Percentiles rank a stretch among this genome's conserved stretches.
Conservation (phyloP, 2,113 vertebrate genomes). For the Martes martes region DNA sequence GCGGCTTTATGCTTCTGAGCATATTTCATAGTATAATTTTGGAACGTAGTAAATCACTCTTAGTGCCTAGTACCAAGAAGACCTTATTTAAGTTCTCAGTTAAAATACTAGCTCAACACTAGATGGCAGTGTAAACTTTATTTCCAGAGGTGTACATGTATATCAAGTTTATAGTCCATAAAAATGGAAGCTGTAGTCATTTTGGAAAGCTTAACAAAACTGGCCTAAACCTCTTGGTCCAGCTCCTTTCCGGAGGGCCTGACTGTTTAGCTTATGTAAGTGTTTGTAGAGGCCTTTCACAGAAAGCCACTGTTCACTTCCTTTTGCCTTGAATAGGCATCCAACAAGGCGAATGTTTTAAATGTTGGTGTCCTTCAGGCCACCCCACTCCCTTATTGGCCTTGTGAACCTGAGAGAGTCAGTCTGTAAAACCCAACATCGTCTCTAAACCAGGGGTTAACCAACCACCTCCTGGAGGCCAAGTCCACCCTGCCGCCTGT, state of each 20-base stretch:
- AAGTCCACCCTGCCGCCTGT: background rate
- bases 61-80: background rate
- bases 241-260: background rate
- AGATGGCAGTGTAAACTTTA: slow-evolving; percentile 50
- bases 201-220: background rate
- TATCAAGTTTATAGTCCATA: background rate
- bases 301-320: background rate
- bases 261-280: background rate
- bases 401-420: background rate
- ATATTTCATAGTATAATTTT: background rate
- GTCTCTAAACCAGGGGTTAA: background rate
- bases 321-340: background rate
- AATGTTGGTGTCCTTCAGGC: background rate
- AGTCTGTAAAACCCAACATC: background rate
- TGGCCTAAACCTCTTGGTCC: background rate
- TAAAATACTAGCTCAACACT: slow-evolving; percentile 18
- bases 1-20: background rate
- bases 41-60: background rate
- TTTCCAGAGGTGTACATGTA: background rate
- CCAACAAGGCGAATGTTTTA: no score
- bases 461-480: background rate
- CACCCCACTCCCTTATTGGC: background rate
- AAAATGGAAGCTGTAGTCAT: background rate
- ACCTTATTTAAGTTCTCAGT: background rate
- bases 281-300: background rate